Evolutionary conservation across 37 sponge, comb jelly and placozoan genomes (phyloP), one percentile per base, ranked within the genome.

Genomic region (Bolinopsis microptera): DNA sequence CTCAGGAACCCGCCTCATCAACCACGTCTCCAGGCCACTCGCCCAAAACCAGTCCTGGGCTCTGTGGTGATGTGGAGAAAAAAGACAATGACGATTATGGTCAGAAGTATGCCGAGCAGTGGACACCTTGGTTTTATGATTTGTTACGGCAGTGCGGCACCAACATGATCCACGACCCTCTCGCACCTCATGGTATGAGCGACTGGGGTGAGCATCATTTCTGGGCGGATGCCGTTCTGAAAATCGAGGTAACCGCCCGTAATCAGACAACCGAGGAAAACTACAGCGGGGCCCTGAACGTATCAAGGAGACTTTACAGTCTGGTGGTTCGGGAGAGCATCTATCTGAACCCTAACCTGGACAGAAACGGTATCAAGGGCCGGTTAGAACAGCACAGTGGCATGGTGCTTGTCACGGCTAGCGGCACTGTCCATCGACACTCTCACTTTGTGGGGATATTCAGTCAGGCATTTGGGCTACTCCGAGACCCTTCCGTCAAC

Each of bases 181-280:
- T 24, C 21, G 32, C 24, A 80, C 82, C 82, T 30, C 82, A 80
- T 37, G 82, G 82, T 8, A 80, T 80, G 82, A 80, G 68, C 5
- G 39, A 68, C 28, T 93, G 77, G 77, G 94, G 94, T 21, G 77
- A 82, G 26, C 94, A 93, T 16, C 94, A 93, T 61, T 93, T 93
- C 38, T 93, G 94, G 94, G 22, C 83, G 3, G 94, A 93, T 28
- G 38, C 94, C 3, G 39, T 76, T 3, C 94, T 93, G 9, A 37
- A 41, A 18, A 76, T 93, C 41, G 35, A 80, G 82, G 82, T 80
- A 37, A 80, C 82, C 16, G 38, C 82, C 22, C 34, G 38, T 2
- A 80, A 80, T 37, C 38, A 80, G 37, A 80, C 35, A 18, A 80
- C 38, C 8, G 82, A 80, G 82, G 82, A 80, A 37, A 35, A 80